Percentiles rank a stretch among this genome's conserved stretches.
Conservation (phyloP, 2,113 vertebrate genomes). For the Atractosteus spatula region DNA sequence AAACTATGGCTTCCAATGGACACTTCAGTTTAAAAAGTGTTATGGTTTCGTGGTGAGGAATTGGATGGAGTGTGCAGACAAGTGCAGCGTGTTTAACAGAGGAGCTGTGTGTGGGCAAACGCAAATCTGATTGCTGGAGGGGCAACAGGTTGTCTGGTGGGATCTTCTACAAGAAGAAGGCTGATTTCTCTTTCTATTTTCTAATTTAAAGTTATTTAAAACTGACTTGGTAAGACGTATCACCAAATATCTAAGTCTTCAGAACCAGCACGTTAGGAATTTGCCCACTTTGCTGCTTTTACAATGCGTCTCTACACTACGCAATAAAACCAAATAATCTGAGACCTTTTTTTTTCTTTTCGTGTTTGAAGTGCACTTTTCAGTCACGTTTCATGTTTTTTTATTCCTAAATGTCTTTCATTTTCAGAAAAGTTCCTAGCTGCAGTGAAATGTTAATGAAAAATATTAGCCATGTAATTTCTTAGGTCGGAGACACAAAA, state of each 20-base stretch:
- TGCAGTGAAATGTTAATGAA: no score
- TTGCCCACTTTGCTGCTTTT: background rate
- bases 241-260: background rate
- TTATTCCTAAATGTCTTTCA: no score
- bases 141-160: conserved; percentile 8
- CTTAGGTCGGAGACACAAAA: no score
- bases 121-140: conserved; percentile 2
- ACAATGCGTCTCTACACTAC: no score
- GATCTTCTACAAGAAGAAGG: background rate
- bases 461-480: no score
- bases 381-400: no score
- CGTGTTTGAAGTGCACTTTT: no score
- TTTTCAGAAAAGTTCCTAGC: no score
- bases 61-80: conserved; percentile 1
- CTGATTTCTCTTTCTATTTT: background rate
- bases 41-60: background rate
- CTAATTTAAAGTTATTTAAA: background rate
- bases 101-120: background rate
- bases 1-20: background rate
- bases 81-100: conserved; percentile 4
- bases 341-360: no score
- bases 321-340: no score
- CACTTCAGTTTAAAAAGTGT: background rate
- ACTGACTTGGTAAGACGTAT: background rate
- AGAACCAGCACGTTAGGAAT: background rate